Percentiles rank a stretch among this genome's conserved stretches.
Conservation (phyloP, 2,797 vertebrate species). For the Acipenser transmontanus region DNA sequence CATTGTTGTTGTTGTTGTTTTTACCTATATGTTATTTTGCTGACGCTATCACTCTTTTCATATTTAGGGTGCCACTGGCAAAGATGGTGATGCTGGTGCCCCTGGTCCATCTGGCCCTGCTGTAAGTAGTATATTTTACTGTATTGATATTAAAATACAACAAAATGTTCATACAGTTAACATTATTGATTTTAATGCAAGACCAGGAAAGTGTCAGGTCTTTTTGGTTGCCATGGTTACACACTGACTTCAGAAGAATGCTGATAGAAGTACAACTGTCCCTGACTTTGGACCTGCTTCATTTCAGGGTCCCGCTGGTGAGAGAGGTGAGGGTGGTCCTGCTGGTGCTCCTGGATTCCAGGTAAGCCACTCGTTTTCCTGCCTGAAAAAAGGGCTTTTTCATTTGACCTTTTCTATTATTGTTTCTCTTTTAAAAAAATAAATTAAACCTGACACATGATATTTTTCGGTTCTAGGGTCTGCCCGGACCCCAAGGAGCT, state of each 20-base stretch:
- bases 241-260: no score
- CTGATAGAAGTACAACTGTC: no score
- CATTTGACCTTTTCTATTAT: no score
- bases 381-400: background rate
- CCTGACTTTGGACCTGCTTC: no score
- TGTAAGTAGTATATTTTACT: constrained; percentile 58
- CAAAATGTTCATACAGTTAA: no score
- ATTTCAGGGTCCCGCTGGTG: constrained; percentile 81
- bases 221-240: no score
- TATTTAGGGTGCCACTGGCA: constrained; percentile 81
- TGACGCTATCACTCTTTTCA: constrained; percentile 16
- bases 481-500: constrained; percentile 84
- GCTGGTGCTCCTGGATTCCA: constrained; percentile 85
- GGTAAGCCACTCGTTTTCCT: constrained; percentile 45
- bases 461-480: constrained; percentile 64
- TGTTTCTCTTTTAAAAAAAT: background rate
- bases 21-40: no score
- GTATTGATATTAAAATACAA: no score
- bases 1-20: no score
- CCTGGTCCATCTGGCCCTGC: constrained; percentile 79
- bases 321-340: constrained; percentile 89
- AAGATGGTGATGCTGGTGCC: constrained; percentile 88
- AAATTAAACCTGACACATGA: background rate
- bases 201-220: no score
- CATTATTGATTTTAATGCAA: no score